A percentile compares a stretch with the other conserved stretches of the same genome.
These are phyloP conservation scores for Tyria jacobaeae DNA, from an alignment of 2,888 invertebrate species.

Conservation along the genomic window DNA sequence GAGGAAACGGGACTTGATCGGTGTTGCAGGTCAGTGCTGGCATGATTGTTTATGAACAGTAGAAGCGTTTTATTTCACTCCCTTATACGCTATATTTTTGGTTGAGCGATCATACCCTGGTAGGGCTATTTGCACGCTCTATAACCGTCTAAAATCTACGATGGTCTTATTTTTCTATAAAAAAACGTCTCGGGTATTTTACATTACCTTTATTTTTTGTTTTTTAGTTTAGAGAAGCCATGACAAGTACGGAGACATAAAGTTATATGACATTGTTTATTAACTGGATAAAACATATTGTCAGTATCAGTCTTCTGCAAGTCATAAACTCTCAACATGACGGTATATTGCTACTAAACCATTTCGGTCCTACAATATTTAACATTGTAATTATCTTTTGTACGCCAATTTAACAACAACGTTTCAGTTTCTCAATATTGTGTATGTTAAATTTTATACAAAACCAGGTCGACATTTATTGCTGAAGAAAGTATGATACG, in stretches of 20 bases:
- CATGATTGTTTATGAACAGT: too few species aligned
- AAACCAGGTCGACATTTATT: too few species aligned
- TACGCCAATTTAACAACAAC: not conserved
- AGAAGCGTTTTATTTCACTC: too few species aligned
- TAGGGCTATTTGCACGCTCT: too few species aligned
- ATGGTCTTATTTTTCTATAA: not conserved
- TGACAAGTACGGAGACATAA: not conserved
- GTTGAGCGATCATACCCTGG: too few species aligned
- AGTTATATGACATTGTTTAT: not conserved
- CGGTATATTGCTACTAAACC: not conserved
- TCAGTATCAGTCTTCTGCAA: not conserved
- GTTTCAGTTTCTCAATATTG: not conserved
- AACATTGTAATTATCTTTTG: not conserved
- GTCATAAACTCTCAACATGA: constrained; percentile 4
- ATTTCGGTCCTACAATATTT: not conserved
- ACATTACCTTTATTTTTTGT: not conserved
- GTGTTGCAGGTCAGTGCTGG: too few species aligned
- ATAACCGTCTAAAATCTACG: too few species aligned
- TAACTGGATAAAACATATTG: constrained; percentile 1
- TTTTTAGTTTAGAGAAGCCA: too few species aligned
- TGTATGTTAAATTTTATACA: not conserved
- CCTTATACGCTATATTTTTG: too few species aligned
- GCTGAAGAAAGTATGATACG: too few species aligned
- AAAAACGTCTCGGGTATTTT: not conserved
- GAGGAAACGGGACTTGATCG: too few species aligned